A percentile compares a stretch with the other conserved stretches of the same genome.
Conservation (phyloP, 2,113 vertebrate genomes). For the Malurus cyaneus region DNA sequence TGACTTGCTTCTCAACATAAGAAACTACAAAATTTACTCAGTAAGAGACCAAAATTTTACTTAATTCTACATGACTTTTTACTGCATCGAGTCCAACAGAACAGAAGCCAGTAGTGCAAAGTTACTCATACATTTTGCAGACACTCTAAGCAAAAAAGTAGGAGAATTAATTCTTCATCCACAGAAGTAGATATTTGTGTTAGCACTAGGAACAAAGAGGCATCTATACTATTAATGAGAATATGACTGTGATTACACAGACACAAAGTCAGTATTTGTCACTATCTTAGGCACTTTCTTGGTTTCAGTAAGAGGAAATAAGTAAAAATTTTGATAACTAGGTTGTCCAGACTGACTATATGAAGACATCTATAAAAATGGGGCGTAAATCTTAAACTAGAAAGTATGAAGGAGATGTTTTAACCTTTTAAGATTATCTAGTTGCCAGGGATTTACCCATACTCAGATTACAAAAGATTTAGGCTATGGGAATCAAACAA, state of each 20-base stretch:
- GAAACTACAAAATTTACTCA: neutral
- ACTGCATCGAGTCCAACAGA: neutral
- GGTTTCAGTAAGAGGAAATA: neutral
- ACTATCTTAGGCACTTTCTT: neutral
- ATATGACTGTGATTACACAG: neutral
- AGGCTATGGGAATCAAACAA: neutral
- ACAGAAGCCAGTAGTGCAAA: neutral
- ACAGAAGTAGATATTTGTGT: neutral
- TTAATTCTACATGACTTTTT: neutral
- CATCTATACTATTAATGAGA: neutral
- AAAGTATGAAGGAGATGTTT: neutral
- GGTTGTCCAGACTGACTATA: neutral
- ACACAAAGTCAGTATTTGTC: neutral
- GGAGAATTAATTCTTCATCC: neutral
- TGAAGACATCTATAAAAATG: neutral
- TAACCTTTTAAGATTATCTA: neutral
- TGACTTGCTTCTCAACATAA: neutral
- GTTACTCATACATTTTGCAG: neutral
- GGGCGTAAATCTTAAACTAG: neutral
- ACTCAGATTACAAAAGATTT: neutral
- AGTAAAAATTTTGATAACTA: neutral
- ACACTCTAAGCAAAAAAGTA: neutral
- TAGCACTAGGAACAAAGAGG: neutral
- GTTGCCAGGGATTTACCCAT: neutral
- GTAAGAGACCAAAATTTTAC: neutral